Evolutionary conservation across 1,140 invertebrate genomes (phyloP).

Genomic region (Penaeus japonicus): DNA sequence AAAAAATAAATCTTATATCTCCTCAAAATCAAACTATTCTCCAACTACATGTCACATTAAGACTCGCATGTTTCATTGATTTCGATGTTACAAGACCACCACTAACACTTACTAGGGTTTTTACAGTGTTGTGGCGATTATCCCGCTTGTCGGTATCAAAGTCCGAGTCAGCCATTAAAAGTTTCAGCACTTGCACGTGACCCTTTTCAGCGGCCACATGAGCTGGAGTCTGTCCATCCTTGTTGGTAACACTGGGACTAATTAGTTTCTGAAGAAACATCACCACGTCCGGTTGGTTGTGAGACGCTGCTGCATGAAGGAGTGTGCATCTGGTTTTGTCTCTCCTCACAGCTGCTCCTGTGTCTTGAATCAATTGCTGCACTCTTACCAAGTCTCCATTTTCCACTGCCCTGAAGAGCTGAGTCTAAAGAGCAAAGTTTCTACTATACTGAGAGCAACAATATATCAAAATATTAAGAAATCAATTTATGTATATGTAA

Average conservation of each 20-base stretch:
- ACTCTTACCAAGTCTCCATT: not conserved
- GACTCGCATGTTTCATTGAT: no score
- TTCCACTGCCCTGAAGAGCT: slow-evolving; percentile 8
- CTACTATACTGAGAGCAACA: no score
- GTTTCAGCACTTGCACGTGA: slow-evolving; percentile 24
- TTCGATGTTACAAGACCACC: no score
- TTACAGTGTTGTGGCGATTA: not conserved
- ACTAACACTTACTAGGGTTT: no score
- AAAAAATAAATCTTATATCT: no score
- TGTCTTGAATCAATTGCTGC: not conserved
- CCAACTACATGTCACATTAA: no score
- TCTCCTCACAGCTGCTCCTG: not conserved
- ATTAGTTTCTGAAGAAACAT: slow-evolving; percentile 23
- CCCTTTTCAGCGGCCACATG: slow-evolving; percentile 35
- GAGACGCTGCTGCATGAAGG: slow-evolving; percentile 6
- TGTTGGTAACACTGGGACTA: slow-evolving; percentile 32
- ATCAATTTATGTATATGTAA: no score
- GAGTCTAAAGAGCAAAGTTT: not conserved
- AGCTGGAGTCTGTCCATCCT: slow-evolving; percentile 27
- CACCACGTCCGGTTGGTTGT: slow-evolving; percentile 23
- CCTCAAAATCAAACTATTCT: no score
- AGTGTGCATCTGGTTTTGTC: slow-evolving; percentile 14
- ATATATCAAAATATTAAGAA: no score
- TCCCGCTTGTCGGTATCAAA: slow-evolving; percentile 13
- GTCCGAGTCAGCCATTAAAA: slow-evolving; percentile 15